Base-by-base conservation (phyloP, 2,113 vertebrate genomes). In the Marmota flaviventris region DNA sequence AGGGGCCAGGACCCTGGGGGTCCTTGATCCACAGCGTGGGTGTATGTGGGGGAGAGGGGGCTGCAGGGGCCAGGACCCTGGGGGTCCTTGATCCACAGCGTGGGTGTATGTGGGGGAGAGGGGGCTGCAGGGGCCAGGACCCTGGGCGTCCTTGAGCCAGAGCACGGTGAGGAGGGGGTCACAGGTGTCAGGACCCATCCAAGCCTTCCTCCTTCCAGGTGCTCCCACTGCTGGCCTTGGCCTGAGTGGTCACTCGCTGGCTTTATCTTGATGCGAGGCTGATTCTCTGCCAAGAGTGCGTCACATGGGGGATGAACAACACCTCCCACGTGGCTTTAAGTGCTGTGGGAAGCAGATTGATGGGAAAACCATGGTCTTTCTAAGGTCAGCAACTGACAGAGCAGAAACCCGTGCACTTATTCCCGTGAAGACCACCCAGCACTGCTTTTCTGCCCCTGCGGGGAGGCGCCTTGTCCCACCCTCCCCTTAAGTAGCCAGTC, bases 391-490 rank as follows among this genome's bases (percentile, higher is more conserved):
- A 13, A 4, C 37, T 0, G 12, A 18, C 13, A 7, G 53, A 18
- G 18, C 3, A 17, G 89, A 34, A 45, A 72, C 27, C 0, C 14
- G 32, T 1, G 0, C 1, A 17, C 16, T 1, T 4, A 2, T 34
- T 42, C 45, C 58, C 10, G 29, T 20, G 88, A 6, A 48, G 63
- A 82, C 8, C 22, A 1, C 10, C 84, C 51, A 85, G 96, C 97
- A 95, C 97, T 95, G 94, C 95, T 94, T 93, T 96, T 97, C 97
- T 85, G 79, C 61, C 67, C 65, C 96, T 94, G 96, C 8, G 95
- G 97, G 98, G 98, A 98, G 98, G 96, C 94, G 94, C 95, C 98
- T 98, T 98, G 97, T 98, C 98, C 98, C 98, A 97, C 97, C 90
- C 98, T 98, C 95, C 95, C 96, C 93, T 97, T 0, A 0, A 98